Evolutionary conservation across 2,113 vertebrate genomes (phyloP).

Genomic region (Sphyrna mokarran): DNA sequence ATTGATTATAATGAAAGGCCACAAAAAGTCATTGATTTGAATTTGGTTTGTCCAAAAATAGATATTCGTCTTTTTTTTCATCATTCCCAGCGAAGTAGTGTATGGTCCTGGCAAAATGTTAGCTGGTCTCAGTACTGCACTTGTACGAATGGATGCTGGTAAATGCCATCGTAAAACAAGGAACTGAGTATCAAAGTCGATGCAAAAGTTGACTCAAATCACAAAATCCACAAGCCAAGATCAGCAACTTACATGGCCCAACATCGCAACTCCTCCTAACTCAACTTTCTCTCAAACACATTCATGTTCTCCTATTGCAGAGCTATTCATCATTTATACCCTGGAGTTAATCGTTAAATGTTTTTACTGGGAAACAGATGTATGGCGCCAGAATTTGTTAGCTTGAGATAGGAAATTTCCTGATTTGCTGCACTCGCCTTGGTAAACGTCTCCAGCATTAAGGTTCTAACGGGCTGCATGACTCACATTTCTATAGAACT

Average conservation of each 20-base stretch:
- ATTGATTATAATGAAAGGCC: background rate
- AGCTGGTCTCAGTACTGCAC: background rate
- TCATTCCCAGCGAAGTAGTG: background rate
- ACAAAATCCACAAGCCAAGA: background rate
- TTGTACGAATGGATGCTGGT: background rate
- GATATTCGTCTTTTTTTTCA: background rate
- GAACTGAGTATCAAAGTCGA: background rate
- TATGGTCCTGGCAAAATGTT: background rate
- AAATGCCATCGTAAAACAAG: background rate
- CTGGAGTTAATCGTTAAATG: background rate
- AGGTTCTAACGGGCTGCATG: too few relatives aligned
- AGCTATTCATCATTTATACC: background rate
- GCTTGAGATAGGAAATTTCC: background rate
- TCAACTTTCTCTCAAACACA: background rate
- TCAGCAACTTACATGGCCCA: background rate
- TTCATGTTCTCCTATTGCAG: background rate
- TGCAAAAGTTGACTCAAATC: background rate
- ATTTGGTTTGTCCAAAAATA: background rate
- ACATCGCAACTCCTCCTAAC: background rate
- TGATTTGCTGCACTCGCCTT: too few relatives aligned
- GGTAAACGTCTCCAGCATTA: too few relatives aligned
- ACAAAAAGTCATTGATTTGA: constrained; percentile 6
- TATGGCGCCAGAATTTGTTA: background rate
- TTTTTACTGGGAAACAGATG: background rate
- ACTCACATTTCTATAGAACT: too few relatives aligned